Evolutionary conservation across 2,888 invertebrate species (phyloP).

Genomic region (Dromius quadrimaculatus): DNA sequence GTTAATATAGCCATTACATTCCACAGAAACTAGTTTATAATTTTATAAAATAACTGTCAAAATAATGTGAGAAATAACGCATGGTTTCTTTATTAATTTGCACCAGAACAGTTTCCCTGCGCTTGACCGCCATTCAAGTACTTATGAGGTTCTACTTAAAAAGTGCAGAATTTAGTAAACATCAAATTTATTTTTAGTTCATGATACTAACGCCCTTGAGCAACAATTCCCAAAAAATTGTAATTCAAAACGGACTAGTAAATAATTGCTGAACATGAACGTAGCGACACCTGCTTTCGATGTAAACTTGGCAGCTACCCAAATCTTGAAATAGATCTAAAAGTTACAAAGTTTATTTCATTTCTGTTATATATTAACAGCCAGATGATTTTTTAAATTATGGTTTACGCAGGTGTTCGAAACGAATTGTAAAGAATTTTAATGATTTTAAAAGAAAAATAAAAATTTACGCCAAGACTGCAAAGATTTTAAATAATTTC

Average conservation of each 20-base stretch:
- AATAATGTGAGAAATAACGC: constrained; percentile 14
- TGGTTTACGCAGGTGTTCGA: constrained; percentile 36
- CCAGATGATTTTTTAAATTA: constrained; percentile 35
- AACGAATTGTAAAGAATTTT: constrained; percentile 32
- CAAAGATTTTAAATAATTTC: neutral
- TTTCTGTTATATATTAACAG: constrained; percentile 22
- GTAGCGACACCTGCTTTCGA: constrained; percentile 35
- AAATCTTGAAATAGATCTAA: constrained; percentile 40
- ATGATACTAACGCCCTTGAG: too few species aligned
- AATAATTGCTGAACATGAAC: constrained; percentile 14
- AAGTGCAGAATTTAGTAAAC: too few species aligned
- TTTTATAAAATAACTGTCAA: constrained; percentile 7
- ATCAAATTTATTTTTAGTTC: too few species aligned
- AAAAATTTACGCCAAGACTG: neutral
- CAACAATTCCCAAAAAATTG: too few species aligned
- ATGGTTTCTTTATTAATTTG: constrained; percentile 19
- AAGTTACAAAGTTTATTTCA: constrained; percentile 43
- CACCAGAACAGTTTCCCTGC: too few species aligned
- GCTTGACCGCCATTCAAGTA: too few species aligned
- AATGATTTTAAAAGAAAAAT: constrained; percentile 28
- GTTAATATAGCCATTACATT: too few species aligned
- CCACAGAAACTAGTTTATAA: too few species aligned
- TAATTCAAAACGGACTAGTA: too few species aligned
- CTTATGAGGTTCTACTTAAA: too few species aligned
- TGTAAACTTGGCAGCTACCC: constrained; percentile 21